Evolutionary conservation across 2,797 vertebrate genomes (phyloP).

Genomic region (Rhincodon typus): DNA sequence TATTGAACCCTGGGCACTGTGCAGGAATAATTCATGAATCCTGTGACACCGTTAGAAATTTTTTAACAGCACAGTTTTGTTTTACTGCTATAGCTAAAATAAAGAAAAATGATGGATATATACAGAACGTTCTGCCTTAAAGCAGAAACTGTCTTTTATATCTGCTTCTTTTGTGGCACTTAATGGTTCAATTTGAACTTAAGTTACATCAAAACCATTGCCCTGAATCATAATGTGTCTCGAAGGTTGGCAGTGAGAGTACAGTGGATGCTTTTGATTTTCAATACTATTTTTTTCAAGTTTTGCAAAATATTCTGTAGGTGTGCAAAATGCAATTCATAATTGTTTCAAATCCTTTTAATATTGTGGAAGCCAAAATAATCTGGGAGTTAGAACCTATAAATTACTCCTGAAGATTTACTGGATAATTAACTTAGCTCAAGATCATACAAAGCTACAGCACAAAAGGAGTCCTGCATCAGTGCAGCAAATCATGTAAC

Average conservation of each 20-base stretch:
- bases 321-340: not conserved
- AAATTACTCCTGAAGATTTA: not conserved
- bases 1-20: not conserved
- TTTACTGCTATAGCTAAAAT: not conserved
- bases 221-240: not conserved
- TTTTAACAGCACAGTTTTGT: not conserved
- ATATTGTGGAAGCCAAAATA: not conserved
- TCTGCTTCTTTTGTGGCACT: not conserved
- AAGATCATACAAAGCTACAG: too few relatives aligned
- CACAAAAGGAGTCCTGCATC: not conserved
- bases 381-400: not conserved
- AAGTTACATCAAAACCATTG: not conserved
- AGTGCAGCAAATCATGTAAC: too few relatives aligned
- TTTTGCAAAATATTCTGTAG: not conserved
- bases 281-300: not conserved
- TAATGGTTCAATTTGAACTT: not conserved
- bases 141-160: not conserved
- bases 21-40: not conserved
- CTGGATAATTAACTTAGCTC: not conserved
- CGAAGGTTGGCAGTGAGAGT: not conserved
- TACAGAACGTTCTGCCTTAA: not conserved
- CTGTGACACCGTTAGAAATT: not conserved
- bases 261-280: not conserved
- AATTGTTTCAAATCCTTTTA: not conserved
- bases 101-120: not conserved